Percentiles rank a stretch among this genome's conserved stretches.
Evolutionary conservation across 2,113 vertebrate genomes (phyloP).

Genomic region (Cyprinodon tularosa): DNA sequence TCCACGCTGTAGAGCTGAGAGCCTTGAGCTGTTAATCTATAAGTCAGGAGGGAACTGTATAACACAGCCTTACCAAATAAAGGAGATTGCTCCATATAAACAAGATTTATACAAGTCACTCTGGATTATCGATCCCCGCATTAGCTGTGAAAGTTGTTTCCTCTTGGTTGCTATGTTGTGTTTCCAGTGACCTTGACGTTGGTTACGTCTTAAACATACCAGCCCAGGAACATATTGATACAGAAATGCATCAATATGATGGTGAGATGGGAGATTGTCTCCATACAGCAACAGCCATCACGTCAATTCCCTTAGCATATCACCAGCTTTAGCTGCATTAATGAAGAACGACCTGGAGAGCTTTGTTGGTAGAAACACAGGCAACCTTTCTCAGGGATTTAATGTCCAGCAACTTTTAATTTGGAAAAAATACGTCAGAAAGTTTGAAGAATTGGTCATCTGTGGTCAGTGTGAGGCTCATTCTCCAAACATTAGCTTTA

Average conservation of each 20-base stretch:
- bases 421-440: too few species aligned
- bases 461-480: too few species aligned
- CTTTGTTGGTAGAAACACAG: background rate
- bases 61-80: conserved; percentile 71
- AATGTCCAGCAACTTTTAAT: background rate
- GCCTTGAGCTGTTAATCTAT: conserved; percentile 51
- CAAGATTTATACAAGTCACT: conserved; percentile 77
- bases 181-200: background rate
- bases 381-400: background rate
- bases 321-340: background rate
- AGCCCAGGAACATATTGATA: background rate
- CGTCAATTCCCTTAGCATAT: background rate
- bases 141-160: conserved; percentile 33
- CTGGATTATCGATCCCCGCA: conserved; percentile 68
- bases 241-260: background rate
- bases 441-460: too few species aligned
- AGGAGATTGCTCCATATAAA: conserved; percentile 69
- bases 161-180: background rate
- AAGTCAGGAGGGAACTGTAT: conserved; percentile 72
- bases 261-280: background rate
- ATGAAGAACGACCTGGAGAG: background rate
- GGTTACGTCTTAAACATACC: background rate
- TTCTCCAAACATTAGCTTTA: too few species aligned
- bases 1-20: conserved; percentile 26
- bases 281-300: background rate